phyloP scores from a whole-genome alignment of 2,113 vertebrate genomes.

The Pedetes capensis region DNA sequence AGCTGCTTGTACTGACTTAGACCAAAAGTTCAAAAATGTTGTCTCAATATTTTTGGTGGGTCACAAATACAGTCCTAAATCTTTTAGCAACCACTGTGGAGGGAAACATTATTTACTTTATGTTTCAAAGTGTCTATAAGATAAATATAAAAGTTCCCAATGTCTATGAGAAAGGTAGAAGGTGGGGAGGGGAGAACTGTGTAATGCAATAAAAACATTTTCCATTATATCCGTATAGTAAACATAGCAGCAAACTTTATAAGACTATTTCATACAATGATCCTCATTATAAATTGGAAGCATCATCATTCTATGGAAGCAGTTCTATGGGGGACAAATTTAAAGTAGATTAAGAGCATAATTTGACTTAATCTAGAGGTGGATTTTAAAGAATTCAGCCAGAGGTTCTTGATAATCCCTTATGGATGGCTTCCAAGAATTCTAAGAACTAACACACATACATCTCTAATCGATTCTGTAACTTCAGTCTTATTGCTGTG shows the following conservation, averaged over 20 bases:
- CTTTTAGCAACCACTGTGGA: neutral
- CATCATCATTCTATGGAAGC: neutral
- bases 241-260: neutral
- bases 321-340: neutral
- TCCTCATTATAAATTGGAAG: neutral
- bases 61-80: conserved; percentile 43
- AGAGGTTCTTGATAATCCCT: neutral
- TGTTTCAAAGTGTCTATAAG: conserved; percentile 33
- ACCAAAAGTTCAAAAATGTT: conserved; percentile 63
- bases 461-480: neutral
- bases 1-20: conserved; percentile 26
- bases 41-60: conserved; percentile 52
- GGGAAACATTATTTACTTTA: conserved; percentile 21
- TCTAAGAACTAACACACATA: neutral
- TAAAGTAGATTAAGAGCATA: neutral
- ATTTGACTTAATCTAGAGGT: neutral
- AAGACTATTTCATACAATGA: neutral
- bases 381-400: neutral
- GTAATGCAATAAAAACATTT: neutral
- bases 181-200: neutral
- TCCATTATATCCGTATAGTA: neutral
- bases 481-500: neutral
- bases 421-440: neutral
- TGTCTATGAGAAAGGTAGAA: neutral
- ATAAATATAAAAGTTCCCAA: conserved; percentile 41